Evolutionary conservation across 2,797 vertebrate genomes (phyloP), one percentile per base, ranked within the genome.

Genomic region (Premnoplex brunnescens): DNA sequence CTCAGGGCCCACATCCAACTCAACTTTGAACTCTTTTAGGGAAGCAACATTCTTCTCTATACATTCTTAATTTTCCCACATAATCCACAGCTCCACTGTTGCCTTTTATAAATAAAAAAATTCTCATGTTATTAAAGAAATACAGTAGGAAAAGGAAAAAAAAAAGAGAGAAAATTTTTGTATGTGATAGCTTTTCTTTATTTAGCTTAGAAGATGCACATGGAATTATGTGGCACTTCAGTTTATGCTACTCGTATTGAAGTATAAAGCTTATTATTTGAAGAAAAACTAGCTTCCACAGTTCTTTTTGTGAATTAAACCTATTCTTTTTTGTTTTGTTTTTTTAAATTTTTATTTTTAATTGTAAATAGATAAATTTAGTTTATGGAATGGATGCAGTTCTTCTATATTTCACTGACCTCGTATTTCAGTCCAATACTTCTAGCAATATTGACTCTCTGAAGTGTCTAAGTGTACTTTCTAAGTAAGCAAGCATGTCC

Each of bases 31-130:
- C 18, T 16, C 10, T 49, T 72, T 26, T 10, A 20, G 15, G 22
- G 34, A 71, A 56, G 8, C 3, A 4, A 2, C 7, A 14, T 32
- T 16, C 22, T 27, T 41, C 12, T 55, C 3, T 0, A 0, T 9
- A 6, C 5, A 27, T 72, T 54, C 28, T 20, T 32, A 54, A 20
- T 72, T 64, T 37, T 7, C 17, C 19, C 12, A 39, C 5, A 6
- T 73, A 60, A 79, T 41, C 5, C 22, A 48, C 3, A 30, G 12
- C 9, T 81, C 11, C 10, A 23, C 3, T 56, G 9, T 13, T 58
- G 7, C 4, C 20, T 81, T 60, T 56, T 14, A 12, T 21, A 64
- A 41, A 48, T 8, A 1, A 68, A 75, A 3, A 59, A 46, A 39
- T 49, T 26, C 2, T 39, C 11, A 7, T 24, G 1, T 6, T 54